Conservation (phyloP, 2,797 vertebrate species). For the Eremophila alpestris region DNA sequence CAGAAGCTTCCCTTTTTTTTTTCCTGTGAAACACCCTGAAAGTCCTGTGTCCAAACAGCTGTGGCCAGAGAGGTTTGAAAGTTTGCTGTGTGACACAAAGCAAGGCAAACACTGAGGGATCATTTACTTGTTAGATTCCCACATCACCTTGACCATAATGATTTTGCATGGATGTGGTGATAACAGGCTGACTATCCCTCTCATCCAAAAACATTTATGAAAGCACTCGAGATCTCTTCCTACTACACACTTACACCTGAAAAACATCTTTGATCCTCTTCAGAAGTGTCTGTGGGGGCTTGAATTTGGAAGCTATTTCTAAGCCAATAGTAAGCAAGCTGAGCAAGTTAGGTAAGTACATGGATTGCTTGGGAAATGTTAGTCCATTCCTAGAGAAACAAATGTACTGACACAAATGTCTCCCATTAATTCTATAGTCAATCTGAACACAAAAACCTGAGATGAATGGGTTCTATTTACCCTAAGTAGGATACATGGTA, state of each 20-base stretch:
- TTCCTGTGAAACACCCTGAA: not conserved
- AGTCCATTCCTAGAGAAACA: not conserved
- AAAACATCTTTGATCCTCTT: not conserved
- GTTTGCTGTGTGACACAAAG: not conserved
- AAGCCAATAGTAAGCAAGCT: not conserved
- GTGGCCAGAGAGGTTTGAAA: not conserved
- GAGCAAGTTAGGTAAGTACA: not conserved
- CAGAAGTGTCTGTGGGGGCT: not conserved
- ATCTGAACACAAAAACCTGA: not conserved
- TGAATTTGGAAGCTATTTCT: not conserved
- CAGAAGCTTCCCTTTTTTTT: not conserved
- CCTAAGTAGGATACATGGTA: not conserved
- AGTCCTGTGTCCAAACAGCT: not conserved
- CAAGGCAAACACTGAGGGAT: not conserved
- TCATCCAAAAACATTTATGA: not conserved
- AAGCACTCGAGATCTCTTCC: not conserved
- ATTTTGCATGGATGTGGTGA: not conserved
- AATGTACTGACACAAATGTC: not conserved
- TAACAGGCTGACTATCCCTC: not conserved
- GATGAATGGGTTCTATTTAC: not conserved
- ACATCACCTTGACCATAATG: not conserved
- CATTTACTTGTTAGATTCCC: not conserved
- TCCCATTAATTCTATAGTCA: not conserved
- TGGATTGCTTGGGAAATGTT: not conserved
- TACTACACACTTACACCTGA: not conserved